Evolutionary conservation across 2,113 vertebrate genomes (phyloP).

Genomic region (Gila orcuttii): DNA sequence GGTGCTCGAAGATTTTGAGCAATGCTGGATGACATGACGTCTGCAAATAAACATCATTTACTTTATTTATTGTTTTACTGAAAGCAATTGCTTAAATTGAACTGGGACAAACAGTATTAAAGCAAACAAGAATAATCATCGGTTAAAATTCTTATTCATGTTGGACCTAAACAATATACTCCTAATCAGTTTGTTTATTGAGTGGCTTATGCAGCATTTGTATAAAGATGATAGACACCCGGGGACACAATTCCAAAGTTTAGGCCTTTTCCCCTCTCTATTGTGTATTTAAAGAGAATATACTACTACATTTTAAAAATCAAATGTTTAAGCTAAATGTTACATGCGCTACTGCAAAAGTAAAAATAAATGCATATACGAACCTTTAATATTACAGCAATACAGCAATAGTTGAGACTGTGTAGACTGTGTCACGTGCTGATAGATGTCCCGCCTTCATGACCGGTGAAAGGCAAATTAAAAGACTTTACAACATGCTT

Average conservation of each 20-base stretch:
- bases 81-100: background rate
- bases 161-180: background rate
- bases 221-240: background rate
- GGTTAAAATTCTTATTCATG: background rate
- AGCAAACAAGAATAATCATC: background rate
- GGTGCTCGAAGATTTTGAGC: background rate
- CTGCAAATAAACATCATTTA: background rate
- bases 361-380: background rate
- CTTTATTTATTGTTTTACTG: background rate
- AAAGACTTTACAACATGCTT: background rate
- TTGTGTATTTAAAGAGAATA: background rate
- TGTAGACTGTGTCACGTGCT: background rate
- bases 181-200: background rate
- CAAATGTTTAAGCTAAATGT: background rate
- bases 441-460: background rate
- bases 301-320: background rate
- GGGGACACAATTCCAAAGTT: background rate
- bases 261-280: background rate
- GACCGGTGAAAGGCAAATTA: background rate
- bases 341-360: background rate
- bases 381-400: background rate
- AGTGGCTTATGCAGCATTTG: background rate
- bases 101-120: background rate
- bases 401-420: background rate
- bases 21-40: constrained; percentile 1